Evolutionary conservation across 2,888 invertebrate species (phyloP), one percentile per base, ranked within the genome.

Genomic region (Steromphala cineraria): DNA sequence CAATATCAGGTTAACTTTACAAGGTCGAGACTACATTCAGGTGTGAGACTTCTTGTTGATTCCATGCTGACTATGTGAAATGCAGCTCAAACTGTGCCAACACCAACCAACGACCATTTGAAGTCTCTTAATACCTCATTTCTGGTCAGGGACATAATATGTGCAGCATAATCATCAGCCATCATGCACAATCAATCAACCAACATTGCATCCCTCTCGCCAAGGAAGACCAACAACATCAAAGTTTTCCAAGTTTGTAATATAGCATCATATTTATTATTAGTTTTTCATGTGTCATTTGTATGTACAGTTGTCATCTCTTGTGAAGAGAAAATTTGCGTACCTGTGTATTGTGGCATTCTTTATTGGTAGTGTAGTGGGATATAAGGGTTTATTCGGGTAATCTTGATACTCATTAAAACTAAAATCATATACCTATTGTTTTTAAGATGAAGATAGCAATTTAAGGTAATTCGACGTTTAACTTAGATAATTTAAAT

Each of bases 1-100:
- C 36, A 71, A 71, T 36, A 71, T 71, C 71, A 71, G 71, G 71
- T 36, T 19, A 71, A 71, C 71, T 71, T 71, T 71, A 36, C 31
- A 31, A 71, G 19, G 71, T 71, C 71, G 71, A 71, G 71, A 71
- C 28, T 36, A 71, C 71, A 31, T 71, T 71, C 71, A 71, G 40
- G 71, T 24, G 71, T 56, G 7, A 71, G 40, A 19, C 36, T 10
- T 36, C 71, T 31, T 31, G 10, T 36, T 36, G 36, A 71, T 36
- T 71, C 40, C 71, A 31, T 36, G 31, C 67, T 28, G 31, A 36
- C 31, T 31, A n/a, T 67, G 10, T 36, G 21, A 28, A 67, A 28
- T 67, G 71, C 71, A 71, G 71, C 71, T 71, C 71, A 71, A 46
- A 71, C 71, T 36, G 71, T 71, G 71, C 71, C 71, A 62, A 62